Evolutionary conservation across 2,113 vertebrate genomes (phyloP).

Genomic region (Suncus etruscus): DNA sequence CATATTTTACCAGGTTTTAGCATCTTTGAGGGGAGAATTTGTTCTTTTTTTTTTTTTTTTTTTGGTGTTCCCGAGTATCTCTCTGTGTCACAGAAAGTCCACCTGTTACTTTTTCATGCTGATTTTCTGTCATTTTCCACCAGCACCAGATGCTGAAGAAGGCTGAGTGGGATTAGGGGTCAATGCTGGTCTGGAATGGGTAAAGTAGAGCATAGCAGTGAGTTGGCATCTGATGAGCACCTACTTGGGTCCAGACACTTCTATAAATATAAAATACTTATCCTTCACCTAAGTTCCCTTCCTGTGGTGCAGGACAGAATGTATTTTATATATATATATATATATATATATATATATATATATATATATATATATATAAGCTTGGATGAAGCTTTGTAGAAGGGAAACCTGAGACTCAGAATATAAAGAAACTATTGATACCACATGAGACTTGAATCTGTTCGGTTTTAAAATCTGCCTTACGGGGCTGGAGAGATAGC

Average conservation of each 20-base stretch:
- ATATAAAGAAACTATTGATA: not conserved
- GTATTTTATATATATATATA: not conserved
- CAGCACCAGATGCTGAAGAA: not conserved
- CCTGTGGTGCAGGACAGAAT: not conserved
- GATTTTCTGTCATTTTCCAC: not conserved
- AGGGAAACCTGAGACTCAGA: not conserved
- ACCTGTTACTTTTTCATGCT: not conserved
- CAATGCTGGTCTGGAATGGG: too few relatives aligned
- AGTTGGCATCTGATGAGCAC: not conserved
- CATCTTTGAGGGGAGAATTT: not conserved
- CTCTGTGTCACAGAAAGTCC: not conserved
- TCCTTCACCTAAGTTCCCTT: not conserved
- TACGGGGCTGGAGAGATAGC: too few relatives aligned
- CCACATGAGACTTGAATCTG: not conserved
- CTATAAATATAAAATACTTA: not conserved
- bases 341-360: too few relatives aligned
- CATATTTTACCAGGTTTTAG: not conserved
- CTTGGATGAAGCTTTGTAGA: too few relatives aligned
- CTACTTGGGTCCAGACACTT: not conserved
- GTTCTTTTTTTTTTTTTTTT: too few relatives aligned
- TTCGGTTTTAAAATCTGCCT: not conserved
- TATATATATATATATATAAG: too few relatives aligned
- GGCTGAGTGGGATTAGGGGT: not conserved
- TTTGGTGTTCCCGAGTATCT: slow-evolving; percentile 13
- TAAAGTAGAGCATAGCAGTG: not conserved